Conservation (phyloP, 2,113 vertebrate species). For the Sebastes fasciatus region DNA sequence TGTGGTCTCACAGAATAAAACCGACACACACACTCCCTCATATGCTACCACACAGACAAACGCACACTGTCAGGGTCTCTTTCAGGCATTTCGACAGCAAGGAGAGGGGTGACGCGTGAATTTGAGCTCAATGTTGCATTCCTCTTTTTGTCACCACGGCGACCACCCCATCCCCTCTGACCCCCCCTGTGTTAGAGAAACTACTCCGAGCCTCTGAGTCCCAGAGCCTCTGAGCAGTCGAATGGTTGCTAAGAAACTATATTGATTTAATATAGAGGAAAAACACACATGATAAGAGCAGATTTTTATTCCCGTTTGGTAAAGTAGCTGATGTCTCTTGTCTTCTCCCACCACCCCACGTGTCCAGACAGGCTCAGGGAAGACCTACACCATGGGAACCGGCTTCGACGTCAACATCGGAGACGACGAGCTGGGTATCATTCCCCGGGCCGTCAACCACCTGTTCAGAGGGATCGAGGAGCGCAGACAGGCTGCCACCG, state of each 20-base stretch:
- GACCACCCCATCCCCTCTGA: slow-evolving; percentile 50
- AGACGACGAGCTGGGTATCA: slow-evolving; percentile 96
- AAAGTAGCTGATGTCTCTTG: not conserved
- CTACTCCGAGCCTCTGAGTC: not conserved
- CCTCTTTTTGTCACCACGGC: slow-evolving; percentile 73
- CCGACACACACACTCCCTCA: not conserved
- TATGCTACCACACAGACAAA: slow-evolving; percentile 18
- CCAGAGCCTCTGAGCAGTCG: not conserved
- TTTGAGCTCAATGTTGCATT: slow-evolving; percentile 72
- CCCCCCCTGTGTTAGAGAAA: not conserved
- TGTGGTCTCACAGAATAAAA: slow-evolving; percentile 21
- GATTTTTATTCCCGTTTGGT: not conserved
- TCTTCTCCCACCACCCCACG: not conserved
- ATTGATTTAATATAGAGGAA: not conserved
- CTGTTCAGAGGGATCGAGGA: slow-evolving; percentile 95
- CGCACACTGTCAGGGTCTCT: slow-evolving; percentile 49
- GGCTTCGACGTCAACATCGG: slow-evolving; percentile 94
- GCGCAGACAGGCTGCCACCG: slow-evolving; percentile 87
- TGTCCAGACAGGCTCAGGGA: slow-evolving; percentile 94
- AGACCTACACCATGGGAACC: slow-evolving; percentile 99
- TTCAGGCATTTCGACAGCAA: slow-evolving; percentile 41
- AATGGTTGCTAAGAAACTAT: not conserved
- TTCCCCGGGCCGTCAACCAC: slow-evolving; percentile 93
- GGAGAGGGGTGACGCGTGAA: slow-evolving; percentile 47
- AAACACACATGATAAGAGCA: not conserved